Conservation (phyloP, 1,140 invertebrate genomes). For the Drosophila rufa region DNA sequence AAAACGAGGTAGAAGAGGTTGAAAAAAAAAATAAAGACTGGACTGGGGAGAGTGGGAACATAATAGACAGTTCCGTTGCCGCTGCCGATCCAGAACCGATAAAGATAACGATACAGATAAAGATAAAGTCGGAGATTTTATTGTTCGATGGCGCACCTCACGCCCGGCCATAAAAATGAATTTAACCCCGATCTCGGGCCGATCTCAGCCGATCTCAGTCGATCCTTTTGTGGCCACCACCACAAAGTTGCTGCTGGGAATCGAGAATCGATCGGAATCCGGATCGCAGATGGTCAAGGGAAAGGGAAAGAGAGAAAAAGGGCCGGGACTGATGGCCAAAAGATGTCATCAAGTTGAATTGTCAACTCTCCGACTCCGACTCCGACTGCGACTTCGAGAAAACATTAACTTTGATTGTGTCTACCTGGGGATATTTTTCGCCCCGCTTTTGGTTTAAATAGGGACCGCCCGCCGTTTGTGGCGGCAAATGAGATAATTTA, state of each 20-base stretch:
- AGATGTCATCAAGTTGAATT: slow-evolving; percentile 80
- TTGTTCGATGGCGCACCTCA: slow-evolving; percentile 46
- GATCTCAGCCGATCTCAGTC: background rate
- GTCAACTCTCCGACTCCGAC: slow-evolving; percentile 39
- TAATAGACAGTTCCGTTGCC: slow-evolving; percentile 77
- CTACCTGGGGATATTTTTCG: slow-evolving; percentile 55
- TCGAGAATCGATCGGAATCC: slow-evolving; percentile 18
- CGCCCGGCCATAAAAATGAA: slow-evolving; percentile 42
- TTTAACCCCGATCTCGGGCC: slow-evolving; percentile 28
- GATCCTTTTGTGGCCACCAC: slow-evolving; percentile 57
- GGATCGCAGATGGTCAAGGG: background rate
- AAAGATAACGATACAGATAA: slow-evolving; percentile 55
- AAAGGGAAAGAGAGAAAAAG: background rate
- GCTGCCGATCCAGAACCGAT: slow-evolving; percentile 49
- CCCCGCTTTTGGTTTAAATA: slow-evolving; percentile 12
- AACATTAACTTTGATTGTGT: slow-evolving; percentile 79
- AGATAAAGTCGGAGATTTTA: slow-evolving; percentile 78
- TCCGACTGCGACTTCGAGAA: slow-evolving; percentile 23
- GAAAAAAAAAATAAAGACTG: background rate
- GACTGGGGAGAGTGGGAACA: slow-evolving; percentile 19
- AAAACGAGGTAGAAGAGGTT: too few species aligned
- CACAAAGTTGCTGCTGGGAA: slow-evolving; percentile 39
- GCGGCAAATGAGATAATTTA: slow-evolving; percentile 85
- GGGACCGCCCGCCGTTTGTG: slow-evolving; percentile 73
- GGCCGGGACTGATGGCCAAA: slow-evolving; percentile 41